Conservation (phyloP, 1,140 invertebrate genomes). For the Chionoecetes opilio region DNA sequence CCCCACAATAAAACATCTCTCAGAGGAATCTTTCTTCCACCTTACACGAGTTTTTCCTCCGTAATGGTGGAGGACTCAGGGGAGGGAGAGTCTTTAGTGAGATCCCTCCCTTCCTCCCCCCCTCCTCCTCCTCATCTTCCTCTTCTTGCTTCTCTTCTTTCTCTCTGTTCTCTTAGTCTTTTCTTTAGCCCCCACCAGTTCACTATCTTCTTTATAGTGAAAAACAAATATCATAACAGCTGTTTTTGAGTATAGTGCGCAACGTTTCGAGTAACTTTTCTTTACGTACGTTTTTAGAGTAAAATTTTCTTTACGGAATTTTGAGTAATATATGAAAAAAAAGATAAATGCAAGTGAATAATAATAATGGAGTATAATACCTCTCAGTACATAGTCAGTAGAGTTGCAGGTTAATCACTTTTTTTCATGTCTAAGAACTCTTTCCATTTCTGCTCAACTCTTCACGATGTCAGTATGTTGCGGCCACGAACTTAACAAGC, state of each 20-base stretch:
- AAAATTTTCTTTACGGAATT: not conserved
- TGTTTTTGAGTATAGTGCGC: too few relatives aligned
- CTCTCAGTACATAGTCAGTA: too few relatives aligned
- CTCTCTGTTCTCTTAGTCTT: not conserved
- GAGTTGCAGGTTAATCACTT: too few relatives aligned
- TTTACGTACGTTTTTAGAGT: too few relatives aligned
- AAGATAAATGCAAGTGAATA: not conserved
- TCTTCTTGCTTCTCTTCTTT: not conserved
- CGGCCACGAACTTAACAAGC: too few relatives aligned
- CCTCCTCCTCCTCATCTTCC: not conserved
- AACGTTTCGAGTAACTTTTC: too few relatives aligned
- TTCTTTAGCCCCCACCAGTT: not conserved
- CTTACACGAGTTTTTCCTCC: constrained; percentile 14
- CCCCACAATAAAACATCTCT: constrained; percentile 27
- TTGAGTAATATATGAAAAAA: not conserved
- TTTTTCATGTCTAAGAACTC: too few relatives aligned
- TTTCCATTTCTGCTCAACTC: too few relatives aligned
- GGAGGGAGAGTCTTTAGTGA: constrained; percentile 27
- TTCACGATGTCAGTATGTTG: too few relatives aligned
- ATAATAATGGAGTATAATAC: too few relatives aligned
- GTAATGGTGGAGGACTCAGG: not conserved
- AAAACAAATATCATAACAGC: not conserved
- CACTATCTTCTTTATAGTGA: not conserved
- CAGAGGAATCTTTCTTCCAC: not conserved
- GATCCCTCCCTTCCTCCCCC: not conserved